A percentile compares a stretch with the other conserved stretches of the same genome.
These are phyloP conservation scores for Melieria omissa DNA, from an alignment of 2,888 invertebrate species.

Conservation along the genomic window DNA sequence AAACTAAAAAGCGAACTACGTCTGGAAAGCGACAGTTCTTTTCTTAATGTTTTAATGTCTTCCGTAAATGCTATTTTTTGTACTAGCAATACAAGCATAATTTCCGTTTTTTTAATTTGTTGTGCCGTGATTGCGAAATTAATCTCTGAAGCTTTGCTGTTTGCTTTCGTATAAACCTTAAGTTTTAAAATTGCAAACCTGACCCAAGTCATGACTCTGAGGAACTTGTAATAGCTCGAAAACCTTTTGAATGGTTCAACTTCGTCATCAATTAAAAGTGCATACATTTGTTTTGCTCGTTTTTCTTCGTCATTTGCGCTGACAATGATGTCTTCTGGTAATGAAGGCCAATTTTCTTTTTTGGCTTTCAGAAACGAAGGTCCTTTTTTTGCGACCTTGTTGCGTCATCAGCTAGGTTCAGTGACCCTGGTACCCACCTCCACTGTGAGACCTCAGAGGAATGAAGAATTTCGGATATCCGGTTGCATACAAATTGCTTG, in stretches of 20 bases:
- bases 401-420: constrained; percentile 33
- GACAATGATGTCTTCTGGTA: not conserved
- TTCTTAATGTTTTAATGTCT: constrained; percentile 9
- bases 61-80: constrained; percentile 17
- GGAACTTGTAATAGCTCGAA: constrained; percentile 5
- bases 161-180: not conserved
- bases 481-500: constrained; percentile 47
- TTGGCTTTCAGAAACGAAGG: constrained; percentile 11
- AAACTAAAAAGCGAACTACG: constrained; percentile 14
- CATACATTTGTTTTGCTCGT: constrained; percentile 6
- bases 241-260: constrained; percentile 15
- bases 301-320: constrained; percentile 8
- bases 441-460: constrained; percentile 24
- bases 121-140: not conserved
- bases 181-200: constrained; percentile 1
- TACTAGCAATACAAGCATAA: not conserved
- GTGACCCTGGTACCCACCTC: constrained; percentile 28
- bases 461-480: constrained; percentile 34
- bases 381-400: constrained; percentile 9
- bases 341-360: not conserved
- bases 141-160: not conserved
- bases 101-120: constrained; percentile 10
- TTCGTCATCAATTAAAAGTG: not conserved
- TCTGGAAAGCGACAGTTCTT: constrained; percentile 8
- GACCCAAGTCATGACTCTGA: constrained; percentile 18